Conservation (phyloP, 2,888 invertebrate species). For the Deroplatys truncata region DNA sequence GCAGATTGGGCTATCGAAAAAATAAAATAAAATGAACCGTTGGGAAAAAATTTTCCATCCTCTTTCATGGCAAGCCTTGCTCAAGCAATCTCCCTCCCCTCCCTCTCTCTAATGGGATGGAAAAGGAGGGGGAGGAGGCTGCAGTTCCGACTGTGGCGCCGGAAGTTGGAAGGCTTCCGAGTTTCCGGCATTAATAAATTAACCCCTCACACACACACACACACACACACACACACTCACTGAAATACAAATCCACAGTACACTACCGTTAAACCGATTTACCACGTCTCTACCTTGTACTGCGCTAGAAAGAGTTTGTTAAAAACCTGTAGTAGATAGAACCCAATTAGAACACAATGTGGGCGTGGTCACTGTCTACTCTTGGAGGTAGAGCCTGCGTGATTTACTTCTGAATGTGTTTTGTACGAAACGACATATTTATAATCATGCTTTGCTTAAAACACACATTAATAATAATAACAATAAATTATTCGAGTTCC, state of each 20-base stretch:
- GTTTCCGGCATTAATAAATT: slow-evolving; percentile 20
- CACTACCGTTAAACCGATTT: not conserved
- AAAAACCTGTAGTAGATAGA: not conserved
- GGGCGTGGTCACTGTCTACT: no score
- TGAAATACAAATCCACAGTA: not conserved
- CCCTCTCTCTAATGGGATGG: not conserved
- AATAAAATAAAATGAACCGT: not conserved
- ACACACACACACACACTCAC: not conserved
- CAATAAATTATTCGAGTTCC: no score
- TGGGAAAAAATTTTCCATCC: not conserved
- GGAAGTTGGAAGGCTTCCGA: slow-evolving; percentile 23
- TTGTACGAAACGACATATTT: no score
- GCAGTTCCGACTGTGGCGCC: not conserved
- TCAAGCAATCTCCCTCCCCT: not conserved
- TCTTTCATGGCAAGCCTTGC: not conserved
- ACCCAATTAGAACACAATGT: not conserved
- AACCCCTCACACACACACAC: not conserved
- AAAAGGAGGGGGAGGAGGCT: not conserved
- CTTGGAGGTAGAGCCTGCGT: no score
- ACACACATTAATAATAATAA: no score
- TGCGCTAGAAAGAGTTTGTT: not conserved
- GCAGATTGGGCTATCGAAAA: not conserved
- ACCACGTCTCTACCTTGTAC: not conserved
- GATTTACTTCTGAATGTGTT: no score
- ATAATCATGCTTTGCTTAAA: no score